These are phyloP conservation scores for Stenchaetothrips biformis DNA, from an alignment of 2,888 invertebrate genomes.

Conservation along the genomic window DNA sequence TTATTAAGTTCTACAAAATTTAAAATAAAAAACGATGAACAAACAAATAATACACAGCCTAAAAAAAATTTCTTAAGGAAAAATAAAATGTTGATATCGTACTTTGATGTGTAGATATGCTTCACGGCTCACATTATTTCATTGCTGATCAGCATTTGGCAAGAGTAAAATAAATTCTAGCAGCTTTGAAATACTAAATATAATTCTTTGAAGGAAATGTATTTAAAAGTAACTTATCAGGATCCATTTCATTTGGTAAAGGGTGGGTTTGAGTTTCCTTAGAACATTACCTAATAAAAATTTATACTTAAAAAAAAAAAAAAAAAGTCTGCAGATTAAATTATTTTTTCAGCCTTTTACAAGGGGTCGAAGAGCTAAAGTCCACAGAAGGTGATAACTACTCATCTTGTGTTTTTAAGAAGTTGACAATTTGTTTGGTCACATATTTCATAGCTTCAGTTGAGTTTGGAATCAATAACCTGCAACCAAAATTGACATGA, in stretches of 20 bases:
- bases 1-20: too few species aligned
- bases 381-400: neutral
- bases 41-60: too few species aligned
- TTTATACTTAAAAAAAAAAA: neutral
- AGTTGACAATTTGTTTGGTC: slow-evolving; percentile 78
- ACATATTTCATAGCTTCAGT: slow-evolving; percentile 83
- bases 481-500: slow-evolving; percentile 37
- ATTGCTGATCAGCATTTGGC: too few species aligned
- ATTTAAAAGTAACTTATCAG: too few species aligned
- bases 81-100: too few species aligned
- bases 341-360: neutral
- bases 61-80: too few species aligned
- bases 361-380: neutral
- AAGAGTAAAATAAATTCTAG: too few species aligned
- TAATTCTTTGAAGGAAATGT: too few species aligned
- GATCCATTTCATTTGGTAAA: neutral
- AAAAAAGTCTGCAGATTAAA: neutral
- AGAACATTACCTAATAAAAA: neutral
- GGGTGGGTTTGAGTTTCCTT: neutral
- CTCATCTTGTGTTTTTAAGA: slow-evolving; percentile 45
- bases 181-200: too few species aligned
- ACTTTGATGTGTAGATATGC: too few species aligned
- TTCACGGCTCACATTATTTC: too few species aligned
- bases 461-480: slow-evolving; percentile 87
- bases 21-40: too few species aligned